These are phyloP conservation scores for Bryconaethiops microstoma DNA, from an alignment of 2,797 vertebrate species.

Conservation along the genomic window DNA sequence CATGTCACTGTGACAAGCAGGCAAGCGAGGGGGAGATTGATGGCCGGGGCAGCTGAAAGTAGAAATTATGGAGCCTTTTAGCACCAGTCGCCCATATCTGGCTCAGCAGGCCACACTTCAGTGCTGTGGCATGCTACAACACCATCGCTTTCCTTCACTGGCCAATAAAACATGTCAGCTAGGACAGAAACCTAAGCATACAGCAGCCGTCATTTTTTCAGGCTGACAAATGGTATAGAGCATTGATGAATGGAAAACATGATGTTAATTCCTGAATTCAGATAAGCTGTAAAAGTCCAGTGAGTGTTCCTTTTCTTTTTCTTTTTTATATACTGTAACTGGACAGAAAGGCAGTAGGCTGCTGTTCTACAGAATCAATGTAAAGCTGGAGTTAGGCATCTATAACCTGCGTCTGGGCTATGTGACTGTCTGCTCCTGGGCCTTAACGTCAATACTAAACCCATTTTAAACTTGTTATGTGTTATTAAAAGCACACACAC, in stretches of 20 bases:
- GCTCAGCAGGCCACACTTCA: constrained; percentile 52
- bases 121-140: constrained; percentile 47
- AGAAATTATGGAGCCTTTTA: constrained; percentile 72
- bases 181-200: constrained; percentile 38
- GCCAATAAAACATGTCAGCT: constrained; percentile 27
- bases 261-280: constrained; percentile 43
- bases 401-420: constrained; percentile 45
- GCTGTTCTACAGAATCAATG: constrained; percentile 48
- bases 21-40: constrained; percentile 67
- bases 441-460: constrained; percentile 47
- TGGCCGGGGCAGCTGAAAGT: constrained; percentile 62
- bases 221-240: constrained; percentile 43
- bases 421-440: constrained; percentile 35
- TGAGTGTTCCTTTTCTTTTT: not conserved
- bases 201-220: constrained; percentile 25
- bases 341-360: constrained; percentile 20
- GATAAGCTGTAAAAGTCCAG: constrained; percentile 26
- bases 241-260: constrained; percentile 38
- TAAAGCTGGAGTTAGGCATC: constrained; percentile 26
- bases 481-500: constrained; percentile 49
- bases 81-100: constrained; percentile 64
- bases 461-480: constrained; percentile 44
- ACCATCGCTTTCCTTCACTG: constrained; percentile 25
- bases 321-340: constrained; percentile 3
- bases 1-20: constrained; percentile 69